Conservation (phyloP, 2,888 invertebrate species). For the Imbricaverruca yamaguchii region DNA sequence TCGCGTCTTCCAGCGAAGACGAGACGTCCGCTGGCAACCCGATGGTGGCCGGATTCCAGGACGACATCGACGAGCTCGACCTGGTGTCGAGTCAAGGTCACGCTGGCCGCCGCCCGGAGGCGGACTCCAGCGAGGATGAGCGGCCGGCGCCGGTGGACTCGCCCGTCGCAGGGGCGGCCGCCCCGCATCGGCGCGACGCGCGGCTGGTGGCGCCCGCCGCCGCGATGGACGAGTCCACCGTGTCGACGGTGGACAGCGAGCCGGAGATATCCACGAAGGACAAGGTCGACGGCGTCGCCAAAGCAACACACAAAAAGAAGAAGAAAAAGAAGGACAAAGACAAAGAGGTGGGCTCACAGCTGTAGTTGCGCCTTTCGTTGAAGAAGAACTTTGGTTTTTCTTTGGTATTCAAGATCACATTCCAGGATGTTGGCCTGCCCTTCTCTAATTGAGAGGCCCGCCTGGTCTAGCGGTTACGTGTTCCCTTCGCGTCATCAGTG, state of each 20-base stretch:
- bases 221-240: background rate
- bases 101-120: background rate
- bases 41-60: conserved; percentile 44
- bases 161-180: background rate
- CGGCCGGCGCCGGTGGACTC: background rate
- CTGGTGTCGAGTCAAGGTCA: conserved; percentile 25
- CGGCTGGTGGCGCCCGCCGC: background rate
- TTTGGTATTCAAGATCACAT: too few species aligned
- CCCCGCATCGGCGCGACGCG: background rate
- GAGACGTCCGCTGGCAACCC: conserved; percentile 36
- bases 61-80: conserved; percentile 41
- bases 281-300: conserved; percentile 27
- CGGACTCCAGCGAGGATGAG: conserved; percentile 5
- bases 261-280: conserved; percentile 23
- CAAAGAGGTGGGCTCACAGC: conserved; percentile 24
- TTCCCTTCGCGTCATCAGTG: too few species aligned
- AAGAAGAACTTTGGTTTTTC: too few species aligned
- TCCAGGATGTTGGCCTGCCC: too few species aligned
- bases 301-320: conserved; percentile 29
- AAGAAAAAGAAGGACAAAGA: conserved; percentile 30
- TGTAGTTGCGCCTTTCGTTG: too few species aligned
- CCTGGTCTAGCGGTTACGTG: too few species aligned
- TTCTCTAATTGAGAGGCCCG: too few species aligned
- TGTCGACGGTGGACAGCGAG: conserved; percentile 23
- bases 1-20: conserved; percentile 34